Conservation (phyloP, 53 echinoderm and acorn worm species). For the Echinarachnius parma region DNA sequence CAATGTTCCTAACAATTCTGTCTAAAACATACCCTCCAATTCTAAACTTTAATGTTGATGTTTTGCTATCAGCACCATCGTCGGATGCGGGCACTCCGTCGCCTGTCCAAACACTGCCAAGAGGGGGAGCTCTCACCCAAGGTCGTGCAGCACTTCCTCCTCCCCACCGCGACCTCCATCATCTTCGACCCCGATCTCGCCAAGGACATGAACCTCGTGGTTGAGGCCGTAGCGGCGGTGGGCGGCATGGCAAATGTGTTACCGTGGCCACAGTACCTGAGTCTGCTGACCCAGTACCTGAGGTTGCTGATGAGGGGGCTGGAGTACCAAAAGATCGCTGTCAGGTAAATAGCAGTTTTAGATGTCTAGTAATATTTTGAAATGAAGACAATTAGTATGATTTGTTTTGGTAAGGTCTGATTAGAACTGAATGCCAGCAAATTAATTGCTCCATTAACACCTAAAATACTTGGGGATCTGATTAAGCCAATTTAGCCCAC, state of each 20-base stretch:
- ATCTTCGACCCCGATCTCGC: conserved; percentile 74
- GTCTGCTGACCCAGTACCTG: conserved; percentile 81
- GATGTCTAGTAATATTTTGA: no score
- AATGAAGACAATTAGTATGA: no score
- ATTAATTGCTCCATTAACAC: no score
- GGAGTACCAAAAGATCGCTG: conserved; percentile 83
- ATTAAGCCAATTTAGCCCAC: no score
- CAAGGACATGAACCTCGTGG: conserved; percentile 77
- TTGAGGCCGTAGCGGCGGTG: conserved; percentile 79
- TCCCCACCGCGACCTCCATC: conserved; percentile 75
- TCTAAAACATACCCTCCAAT: no score
- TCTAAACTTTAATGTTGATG: no score
- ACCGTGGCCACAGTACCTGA: conserved; percentile 73
- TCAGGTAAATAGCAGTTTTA: no score
- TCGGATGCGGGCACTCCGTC: conserved; percentile 78
- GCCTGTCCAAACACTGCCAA: conserved; percentile 65
- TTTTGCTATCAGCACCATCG: conserved; percentile 87
- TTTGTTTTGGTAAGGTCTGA: no score
- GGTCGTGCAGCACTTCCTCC: conserved; percentile 70
- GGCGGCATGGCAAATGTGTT: conserved; percentile 79
- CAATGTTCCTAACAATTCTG: no score
- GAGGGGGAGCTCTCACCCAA: conserved; percentile 52
- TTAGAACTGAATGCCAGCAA: no score
- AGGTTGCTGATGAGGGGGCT: conserved; percentile 63
- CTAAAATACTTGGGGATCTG: no score